A percentile compares a stretch with the other conserved stretches of the same genome.
Conservation (phyloP, 2,797 vertebrate genomes). For the Benthosema pterotum region DNA sequence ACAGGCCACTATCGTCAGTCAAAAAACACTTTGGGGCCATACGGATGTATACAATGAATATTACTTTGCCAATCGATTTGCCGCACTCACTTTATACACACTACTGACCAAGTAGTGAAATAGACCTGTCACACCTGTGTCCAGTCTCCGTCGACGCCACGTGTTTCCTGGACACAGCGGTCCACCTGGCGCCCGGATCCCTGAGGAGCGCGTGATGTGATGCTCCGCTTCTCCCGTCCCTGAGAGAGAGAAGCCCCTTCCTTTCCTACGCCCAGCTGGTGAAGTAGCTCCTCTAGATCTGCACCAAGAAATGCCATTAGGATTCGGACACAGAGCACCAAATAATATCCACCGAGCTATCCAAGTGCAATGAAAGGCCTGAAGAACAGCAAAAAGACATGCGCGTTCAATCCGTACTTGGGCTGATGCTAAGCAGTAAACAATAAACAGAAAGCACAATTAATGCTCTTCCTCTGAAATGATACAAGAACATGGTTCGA, state of each 20-base stretch:
- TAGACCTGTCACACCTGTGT: constrained; percentile 62
- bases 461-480: too few relatives aligned
- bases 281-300: constrained; percentile 77
- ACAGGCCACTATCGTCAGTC: too few relatives aligned
- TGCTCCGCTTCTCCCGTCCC: constrained; percentile 47
- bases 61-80: too few relatives aligned
- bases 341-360: constrained; percentile 4
- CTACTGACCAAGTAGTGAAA: too few relatives aligned
- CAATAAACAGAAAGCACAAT: too few relatives aligned
- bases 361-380: background rate
- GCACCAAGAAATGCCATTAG: constrained; percentile 22
- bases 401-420: too few relatives aligned
- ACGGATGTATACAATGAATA: too few relatives aligned
- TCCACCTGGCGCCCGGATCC: constrained; percentile 13
- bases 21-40: too few relatives aligned
- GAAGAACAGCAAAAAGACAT: too few relatives aligned
- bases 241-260: constrained; percentile 35
- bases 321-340: background rate
- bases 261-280: constrained; percentile 71
- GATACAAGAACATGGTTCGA: too few relatives aligned
- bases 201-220: constrained; percentile 13
- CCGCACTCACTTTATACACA: too few relatives aligned
- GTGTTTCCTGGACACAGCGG: constrained; percentile 40
- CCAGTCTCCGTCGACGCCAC: constrained; percentile 61
- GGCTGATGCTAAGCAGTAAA: too few relatives aligned